These are phyloP conservation scores for Pogonomyrmex californicus DNA, from an alignment of 1,140 invertebrate species.

Conservation along the genomic window DNA sequence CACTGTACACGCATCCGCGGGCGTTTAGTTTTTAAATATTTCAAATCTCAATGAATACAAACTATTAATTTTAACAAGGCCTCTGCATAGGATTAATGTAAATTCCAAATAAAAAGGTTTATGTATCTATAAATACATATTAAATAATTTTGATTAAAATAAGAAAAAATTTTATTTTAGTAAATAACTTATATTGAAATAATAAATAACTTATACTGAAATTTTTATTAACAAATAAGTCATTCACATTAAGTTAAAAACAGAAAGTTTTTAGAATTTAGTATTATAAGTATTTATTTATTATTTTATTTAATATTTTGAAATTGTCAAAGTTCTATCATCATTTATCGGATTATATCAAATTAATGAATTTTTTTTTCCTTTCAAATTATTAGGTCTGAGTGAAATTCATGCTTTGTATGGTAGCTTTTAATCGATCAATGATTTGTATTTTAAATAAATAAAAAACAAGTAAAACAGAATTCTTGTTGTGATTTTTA, in stretches of 20 bases:
- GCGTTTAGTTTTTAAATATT: not conserved
- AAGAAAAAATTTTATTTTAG: not conserved
- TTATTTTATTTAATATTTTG: not conserved
- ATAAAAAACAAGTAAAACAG: too few species aligned
- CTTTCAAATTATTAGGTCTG: not conserved
- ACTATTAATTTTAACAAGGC: not conserved
- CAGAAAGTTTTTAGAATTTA: not conserved
- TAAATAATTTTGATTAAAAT: not conserved
- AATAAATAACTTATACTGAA: not conserved
- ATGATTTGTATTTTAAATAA: too few species aligned
- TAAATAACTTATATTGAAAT: not conserved
- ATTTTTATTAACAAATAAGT: not conserved
- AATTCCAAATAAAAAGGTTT: not conserved
- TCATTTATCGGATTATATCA: not conserved
- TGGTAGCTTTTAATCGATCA: too few species aligned
- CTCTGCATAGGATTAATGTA: not conserved
- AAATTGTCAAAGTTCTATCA: not conserved
- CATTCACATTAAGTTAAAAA: not conserved
- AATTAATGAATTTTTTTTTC: not conserved
- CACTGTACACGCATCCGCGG: not conserved
- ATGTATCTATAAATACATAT: not conserved
- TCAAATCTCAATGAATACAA: not conserved
- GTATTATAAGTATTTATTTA: too few species aligned
- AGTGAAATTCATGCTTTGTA: too few species aligned
- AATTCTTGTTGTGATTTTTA: too few species aligned